Evolutionary conservation across 92 coral and sea anemone species (phyloP).

Genomic region (Galaxea fascicularis): DNA sequence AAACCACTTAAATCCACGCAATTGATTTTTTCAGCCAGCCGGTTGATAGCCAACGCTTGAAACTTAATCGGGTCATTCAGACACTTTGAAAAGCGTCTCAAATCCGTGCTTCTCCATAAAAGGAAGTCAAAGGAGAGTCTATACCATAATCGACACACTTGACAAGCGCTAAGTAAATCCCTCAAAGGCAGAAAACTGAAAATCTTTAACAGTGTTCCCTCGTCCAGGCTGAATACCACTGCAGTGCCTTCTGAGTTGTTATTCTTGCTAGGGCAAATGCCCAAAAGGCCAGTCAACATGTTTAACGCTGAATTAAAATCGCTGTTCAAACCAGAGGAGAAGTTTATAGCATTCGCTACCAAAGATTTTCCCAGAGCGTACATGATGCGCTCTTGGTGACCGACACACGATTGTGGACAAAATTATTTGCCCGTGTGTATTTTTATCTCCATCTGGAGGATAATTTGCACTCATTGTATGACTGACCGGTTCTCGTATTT

Average conservation of each 20-base stretch:
- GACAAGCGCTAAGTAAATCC: conserved; percentile 62
- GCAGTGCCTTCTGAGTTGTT: background rate
- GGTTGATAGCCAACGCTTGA: conserved; percentile 25
- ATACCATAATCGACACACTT: conserved; percentile 77
- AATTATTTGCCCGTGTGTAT: background rate
- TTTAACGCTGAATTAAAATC: background rate
- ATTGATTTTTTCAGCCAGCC: conserved; percentile 49
- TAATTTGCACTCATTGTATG: conserved; percentile 1
- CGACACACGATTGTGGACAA: background rate
- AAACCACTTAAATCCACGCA: conserved; percentile 77
- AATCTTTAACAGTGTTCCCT: conserved; percentile 60
- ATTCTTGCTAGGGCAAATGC: background rate
- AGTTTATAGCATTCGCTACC: background rate
- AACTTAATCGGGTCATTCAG: conserved; percentile 41
- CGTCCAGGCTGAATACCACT: conserved; percentile 44
- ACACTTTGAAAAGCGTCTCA: conserved; percentile 60
- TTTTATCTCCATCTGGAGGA: background rate
- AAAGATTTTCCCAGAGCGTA: background rate
- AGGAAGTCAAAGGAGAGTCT: conserved; percentile 64
- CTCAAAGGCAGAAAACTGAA: conserved; percentile 58
- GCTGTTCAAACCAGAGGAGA: background rate
- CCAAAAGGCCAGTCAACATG: background rate
- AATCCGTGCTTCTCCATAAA: conserved; percentile 69
- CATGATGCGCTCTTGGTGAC: conserved; percentile 23
- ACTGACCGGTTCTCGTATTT: conserved; percentile 15